Conservation (phyloP, 2,888 invertebrate species). For the Xylota sylvarum region DNA sequence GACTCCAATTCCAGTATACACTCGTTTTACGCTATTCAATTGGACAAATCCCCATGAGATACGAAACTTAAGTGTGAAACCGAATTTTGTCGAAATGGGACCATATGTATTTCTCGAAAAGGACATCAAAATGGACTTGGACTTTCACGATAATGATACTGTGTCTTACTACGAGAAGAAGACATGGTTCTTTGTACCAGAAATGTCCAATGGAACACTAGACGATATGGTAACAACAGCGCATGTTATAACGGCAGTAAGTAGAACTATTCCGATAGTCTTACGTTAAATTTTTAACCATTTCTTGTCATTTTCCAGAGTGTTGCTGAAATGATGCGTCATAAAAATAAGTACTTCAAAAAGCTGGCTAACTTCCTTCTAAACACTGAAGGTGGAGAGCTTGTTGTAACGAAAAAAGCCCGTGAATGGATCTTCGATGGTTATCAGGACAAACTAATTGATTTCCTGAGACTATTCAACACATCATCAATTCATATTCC, state of each 20-base stretch:
- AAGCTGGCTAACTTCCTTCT: slow-evolving; percentile 87
- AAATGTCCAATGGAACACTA: slow-evolving; percentile 89
- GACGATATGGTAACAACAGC: slow-evolving; percentile 89
- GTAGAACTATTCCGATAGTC: slow-evolving; percentile 78
- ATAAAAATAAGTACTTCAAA: slow-evolving; percentile 84
- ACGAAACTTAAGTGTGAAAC: slow-evolving; percentile 85
- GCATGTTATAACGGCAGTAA: slow-evolving; percentile 92
- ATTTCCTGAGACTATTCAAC: slow-evolving; percentile 86
- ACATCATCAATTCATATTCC: slow-evolving; percentile 86
- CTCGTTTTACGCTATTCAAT: slow-evolving; percentile 91
- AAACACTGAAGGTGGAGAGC: slow-evolving; percentile 85
- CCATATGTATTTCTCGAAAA: slow-evolving; percentile 88
- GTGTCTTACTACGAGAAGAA: slow-evolving; percentile 91
- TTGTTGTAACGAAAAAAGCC: slow-evolving; percentile 88
- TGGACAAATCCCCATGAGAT: slow-evolving; percentile 90
- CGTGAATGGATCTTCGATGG: slow-evolving; percentile 92
- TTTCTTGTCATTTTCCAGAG: slow-evolving; percentile 85
- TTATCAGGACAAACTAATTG: slow-evolving; percentile 90
- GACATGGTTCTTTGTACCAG: slow-evolving; percentile 90
- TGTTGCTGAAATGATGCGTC: slow-evolving; percentile 87
- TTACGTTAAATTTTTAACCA: too few relatives aligned
- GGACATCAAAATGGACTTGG: slow-evolving; percentile 85
- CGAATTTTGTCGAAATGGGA: slow-evolving; percentile 87
- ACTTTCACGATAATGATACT: slow-evolving; percentile 90
- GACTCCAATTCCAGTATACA: slow-evolving; percentile 93